Evolutionary conservation across 2,113 vertebrate genomes (phyloP).

Genomic region (Leptobrachium leishanense): DNA sequence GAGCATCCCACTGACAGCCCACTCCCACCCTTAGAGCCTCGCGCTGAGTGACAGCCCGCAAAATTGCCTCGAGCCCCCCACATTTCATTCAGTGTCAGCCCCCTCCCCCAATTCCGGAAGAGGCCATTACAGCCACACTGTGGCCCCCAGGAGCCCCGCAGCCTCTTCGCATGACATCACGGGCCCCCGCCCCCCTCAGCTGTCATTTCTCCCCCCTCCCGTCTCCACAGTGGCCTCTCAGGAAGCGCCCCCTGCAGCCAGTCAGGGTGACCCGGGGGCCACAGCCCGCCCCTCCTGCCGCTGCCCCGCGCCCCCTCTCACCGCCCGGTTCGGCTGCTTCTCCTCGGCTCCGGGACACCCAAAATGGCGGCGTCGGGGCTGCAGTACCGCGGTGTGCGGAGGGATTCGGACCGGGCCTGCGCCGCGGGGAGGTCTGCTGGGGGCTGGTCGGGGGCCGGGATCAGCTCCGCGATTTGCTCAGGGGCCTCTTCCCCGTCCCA

Average conservation of each 20-base stretch:
- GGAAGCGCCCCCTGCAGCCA: not conserved
- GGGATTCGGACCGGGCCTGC: not conserved
- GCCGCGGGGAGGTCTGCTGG: not conserved
- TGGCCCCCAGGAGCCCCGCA: no score
- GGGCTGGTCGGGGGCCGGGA: no score
- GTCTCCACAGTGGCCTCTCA: not conserved
- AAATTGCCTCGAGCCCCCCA: no score
- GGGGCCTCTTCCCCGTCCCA: not conserved
- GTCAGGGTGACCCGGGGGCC: not conserved
- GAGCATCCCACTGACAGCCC: no score
- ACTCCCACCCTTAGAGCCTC: no score
- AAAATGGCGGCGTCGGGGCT: conserved; percentile 44
- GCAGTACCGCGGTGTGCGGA: conserved; percentile 47
- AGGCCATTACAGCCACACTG: no score
- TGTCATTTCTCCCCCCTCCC: not conserved
- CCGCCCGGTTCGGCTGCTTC: conserved; percentile 44
- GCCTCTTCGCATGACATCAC: no score
- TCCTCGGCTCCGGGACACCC: conserved; percentile 48
- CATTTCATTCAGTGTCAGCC: no score
- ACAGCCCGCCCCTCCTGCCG: not conserved
- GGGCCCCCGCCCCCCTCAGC: not conserved
- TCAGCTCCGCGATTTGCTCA: not conserved
- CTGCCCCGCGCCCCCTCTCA: conserved; percentile 23
- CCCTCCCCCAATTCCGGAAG: no score
- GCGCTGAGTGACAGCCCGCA: no score